Base-by-base conservation (phyloP, 1,140 invertebrate genomes). In the Formica exsecta region DNA sequence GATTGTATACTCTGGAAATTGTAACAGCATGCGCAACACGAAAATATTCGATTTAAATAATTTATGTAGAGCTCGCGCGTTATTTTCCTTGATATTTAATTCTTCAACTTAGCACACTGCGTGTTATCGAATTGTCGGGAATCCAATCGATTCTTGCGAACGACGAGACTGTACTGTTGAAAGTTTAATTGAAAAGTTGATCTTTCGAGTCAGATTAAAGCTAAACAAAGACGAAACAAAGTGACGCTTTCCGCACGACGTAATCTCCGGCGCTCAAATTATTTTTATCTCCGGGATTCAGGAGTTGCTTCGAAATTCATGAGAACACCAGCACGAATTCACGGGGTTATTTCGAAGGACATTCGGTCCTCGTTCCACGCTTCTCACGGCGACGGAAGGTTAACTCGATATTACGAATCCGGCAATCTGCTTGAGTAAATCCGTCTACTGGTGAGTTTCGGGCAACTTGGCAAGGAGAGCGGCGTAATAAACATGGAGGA, bases 281-380 rank as follows among this genome's bases (percentile, higher is more conserved):
- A 91, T 92, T 91, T 92, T 92, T 92, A 92, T 92, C 91, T 90
- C 87, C n/a, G 48, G 62, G 71, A 86, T 91, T 85, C 89, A 91
- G 89, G 75, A 83, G 81, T 87, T 41, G 75, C 81, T 44, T 51
- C 71, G 70, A 75, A 87, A 88, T 86, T 87, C 85, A 77, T 59
- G 85, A 87, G 73, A 32, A 61, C 51, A 36, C 13, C 19, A 54
- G 62, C 64, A 68, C 74, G 65, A 85, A 85, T 77, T 86, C 54
- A 54, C 80, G 74, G 54, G 59, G 48, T 71, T 65, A 71, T 41
- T 36, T 36, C 44, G 73, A 77, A 76, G 73, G 61, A 66, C 81
- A 54, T 75, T 32, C 64, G 68, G 48, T 68, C 25, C 86, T 86
- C 62, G 41, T 73, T 44, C 36, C 65, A 44, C 48, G 51, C 36